phyloP scores from a whole-genome alignment of 2,113 vertebrate species.

The Syngnathus floridae region DNA sequence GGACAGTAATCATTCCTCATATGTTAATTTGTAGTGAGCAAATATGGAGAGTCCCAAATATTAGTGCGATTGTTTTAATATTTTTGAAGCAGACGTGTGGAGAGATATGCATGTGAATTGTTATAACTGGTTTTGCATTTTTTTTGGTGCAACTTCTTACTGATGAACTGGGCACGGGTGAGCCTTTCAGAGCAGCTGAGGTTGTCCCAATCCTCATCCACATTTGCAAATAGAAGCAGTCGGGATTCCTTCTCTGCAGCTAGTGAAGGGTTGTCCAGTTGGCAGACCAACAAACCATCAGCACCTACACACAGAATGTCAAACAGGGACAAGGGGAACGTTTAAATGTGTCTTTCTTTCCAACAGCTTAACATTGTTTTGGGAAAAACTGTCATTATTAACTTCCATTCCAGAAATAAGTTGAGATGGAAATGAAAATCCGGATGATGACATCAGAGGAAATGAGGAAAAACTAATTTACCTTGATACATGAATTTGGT shows the following conservation, averaged over 20 bases:
- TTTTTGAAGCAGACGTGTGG: too few relatives aligned
- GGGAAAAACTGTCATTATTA: neutral
- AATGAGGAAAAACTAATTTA: slow-evolving; percentile 45
- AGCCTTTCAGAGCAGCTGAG: slow-evolving; percentile 80
- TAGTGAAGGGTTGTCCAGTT: slow-evolving; percentile 74
- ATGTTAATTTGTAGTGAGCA: too few relatives aligned
- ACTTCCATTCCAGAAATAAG: neutral
- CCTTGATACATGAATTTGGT: slow-evolving; percentile 85
- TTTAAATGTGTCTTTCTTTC: neutral
- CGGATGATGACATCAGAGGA: too few relatives aligned
- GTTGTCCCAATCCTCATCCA: slow-evolving; percentile 67
- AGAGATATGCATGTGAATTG: too few relatives aligned
- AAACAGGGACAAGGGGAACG: neutral
- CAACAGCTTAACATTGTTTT: too few relatives aligned
- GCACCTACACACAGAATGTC: slow-evolving; percentile 62
- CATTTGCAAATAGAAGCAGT: slow-evolving; percentile 80
- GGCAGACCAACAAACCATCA: slow-evolving; percentile 70
- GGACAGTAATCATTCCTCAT: too few relatives aligned
- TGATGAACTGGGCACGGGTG: slow-evolving; percentile 69
- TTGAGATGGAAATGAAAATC: neutral
- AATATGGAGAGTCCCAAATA: too few relatives aligned
- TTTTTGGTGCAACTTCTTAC: slow-evolving; percentile 36
- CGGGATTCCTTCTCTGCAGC: slow-evolving; percentile 79
- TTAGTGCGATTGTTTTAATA: too few relatives aligned
- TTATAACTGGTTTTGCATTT: too few relatives aligned